Percentiles rank a stretch among this genome's conserved stretches.
Evolutionary conservation across 2,888 invertebrate genomes (phyloP).

Genomic region (Lasioglossum oenotherae): DNA sequence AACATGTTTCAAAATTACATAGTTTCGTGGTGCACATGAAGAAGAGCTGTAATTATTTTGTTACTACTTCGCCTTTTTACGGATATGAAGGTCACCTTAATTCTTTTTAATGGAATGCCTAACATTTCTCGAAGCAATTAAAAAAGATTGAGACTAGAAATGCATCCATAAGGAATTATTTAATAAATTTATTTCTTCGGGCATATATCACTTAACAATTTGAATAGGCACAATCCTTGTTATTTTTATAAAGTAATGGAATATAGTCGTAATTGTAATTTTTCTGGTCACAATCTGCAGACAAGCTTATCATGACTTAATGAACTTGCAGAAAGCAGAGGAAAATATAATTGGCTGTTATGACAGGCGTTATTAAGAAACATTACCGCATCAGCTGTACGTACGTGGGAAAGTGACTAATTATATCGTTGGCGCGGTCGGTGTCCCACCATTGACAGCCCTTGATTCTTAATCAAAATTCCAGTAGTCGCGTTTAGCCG

Average conservation of each 20-base stretch:
- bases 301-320: background rate
- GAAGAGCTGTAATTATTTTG: background rate
- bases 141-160: too few species aligned
- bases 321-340: background rate
- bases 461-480: constrained; percentile 44
- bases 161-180: too few species aligned
- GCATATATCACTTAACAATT: too few species aligned
- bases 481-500: constrained; percentile 43
- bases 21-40: background rate
- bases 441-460: constrained; percentile 27
- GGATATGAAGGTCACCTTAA: background rate
- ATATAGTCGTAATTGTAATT: background rate
- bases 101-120: background rate
- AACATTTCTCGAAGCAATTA: too few species aligned
- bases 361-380: constrained; percentile 30
- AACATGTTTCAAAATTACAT: background rate
- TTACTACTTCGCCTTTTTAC: background rate
- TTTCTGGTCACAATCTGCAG: background rate
- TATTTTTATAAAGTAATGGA: too few species aligned
- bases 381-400: background rate
- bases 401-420: constrained; percentile 51
- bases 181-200: too few species aligned
- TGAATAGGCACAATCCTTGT: too few species aligned
- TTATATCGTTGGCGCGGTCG: constrained; percentile 33
- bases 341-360: constrained; percentile 13